Evolutionary conservation across 2,797 vertebrate genomes (phyloP), one percentile per base, ranked within the genome.

Genomic region (Tenualosa ilisha): DNA sequence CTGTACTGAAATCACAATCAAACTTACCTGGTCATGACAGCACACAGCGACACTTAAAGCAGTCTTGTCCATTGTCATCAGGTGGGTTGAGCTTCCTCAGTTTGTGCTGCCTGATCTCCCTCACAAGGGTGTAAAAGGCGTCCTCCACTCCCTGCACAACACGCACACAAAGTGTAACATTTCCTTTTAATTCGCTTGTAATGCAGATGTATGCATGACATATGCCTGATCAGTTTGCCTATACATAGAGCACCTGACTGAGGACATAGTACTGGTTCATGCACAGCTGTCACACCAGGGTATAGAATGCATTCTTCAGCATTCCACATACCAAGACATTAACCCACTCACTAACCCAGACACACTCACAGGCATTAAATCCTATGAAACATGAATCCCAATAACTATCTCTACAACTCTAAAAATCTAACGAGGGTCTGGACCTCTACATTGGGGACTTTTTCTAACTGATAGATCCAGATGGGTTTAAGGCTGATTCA

Each of bases 41-140:
- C 89, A 99, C 97, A 88, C 98, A 99, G 93, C 97, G 98, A 93
- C 98, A 99, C 93, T 97, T 98, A 96, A 97, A 95, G 93, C 98
- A 99, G 93, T 98, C 98, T 0, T 97, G 96, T 84, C 97, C 97
- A 0, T 97, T 97, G 89, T 99, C 98, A 31, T 99, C 98, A 0
- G 98, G 98, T 0, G 98, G 97, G 88, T 99, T 99, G 90, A 98
- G 94, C 92, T 99, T 99, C 91, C 97, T 96, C 90, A 97, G 92
- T 89, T 99, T 99, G 89, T 99, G 98, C 94, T 98, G 97, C 85
- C 98, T 96, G 89, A 99, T 99, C 95, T 99, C 98, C 56, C 98
- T 94, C 86, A 99, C 98, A 92, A 99, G 94, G 3, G 98, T 99
- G 92, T 99, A 99, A 94, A 99, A 99, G 24, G 98, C 98, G 1